These are phyloP conservation scores for Drosophila sp. DNA, from an alignment of 1,140 invertebrate species.

Conservation along the genomic window DNA sequence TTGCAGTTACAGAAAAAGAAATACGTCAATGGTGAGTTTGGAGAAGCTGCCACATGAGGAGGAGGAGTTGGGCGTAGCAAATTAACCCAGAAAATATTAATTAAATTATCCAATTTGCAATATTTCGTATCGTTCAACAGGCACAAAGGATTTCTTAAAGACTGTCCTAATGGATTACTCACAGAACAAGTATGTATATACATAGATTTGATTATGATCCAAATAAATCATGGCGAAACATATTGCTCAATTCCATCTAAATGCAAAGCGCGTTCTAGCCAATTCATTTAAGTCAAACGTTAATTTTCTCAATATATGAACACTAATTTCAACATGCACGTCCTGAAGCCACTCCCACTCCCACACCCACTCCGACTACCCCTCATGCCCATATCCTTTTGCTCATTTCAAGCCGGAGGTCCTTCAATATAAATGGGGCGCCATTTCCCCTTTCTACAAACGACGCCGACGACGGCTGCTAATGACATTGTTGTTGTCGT, in stretches of 20 bases:
- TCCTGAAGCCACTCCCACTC: constrained; percentile 8
- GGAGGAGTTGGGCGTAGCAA: neutral
- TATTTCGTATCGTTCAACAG: constrained; percentile 84
- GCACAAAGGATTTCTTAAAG: constrained; percentile 97
- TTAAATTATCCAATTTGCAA: neutral
- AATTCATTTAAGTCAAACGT: constrained; percentile 72
- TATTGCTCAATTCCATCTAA: constrained; percentile 5
- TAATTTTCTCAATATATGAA: constrained; percentile 67
- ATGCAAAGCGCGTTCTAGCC: constrained; percentile 18
- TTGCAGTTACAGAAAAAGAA: constrained; percentile 93
- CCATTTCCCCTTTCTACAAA: constrained; percentile 22
- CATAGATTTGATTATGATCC: constrained; percentile 3
- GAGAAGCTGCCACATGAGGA: neutral
- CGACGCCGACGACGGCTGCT: constrained; percentile 46
- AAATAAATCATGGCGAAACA: constrained; percentile 11
- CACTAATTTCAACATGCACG: constrained; percentile 49
- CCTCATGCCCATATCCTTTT: neutral
- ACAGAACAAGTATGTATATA: constrained; percentile 91
- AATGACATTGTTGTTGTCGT: constrained; percentile 50
- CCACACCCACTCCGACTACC: too few species aligned
- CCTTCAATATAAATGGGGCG: constrained; percentile 45
- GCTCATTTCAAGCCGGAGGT: constrained; percentile 1
- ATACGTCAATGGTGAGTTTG: constrained; percentile 92
- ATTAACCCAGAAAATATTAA: neutral
- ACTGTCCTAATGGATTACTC: constrained; percentile 95